Evolutionary conservation across 2,797 vertebrate genomes (phyloP), one percentile per base, ranked within the genome.

Genomic region (Rhabdomys pumilio): DNA sequence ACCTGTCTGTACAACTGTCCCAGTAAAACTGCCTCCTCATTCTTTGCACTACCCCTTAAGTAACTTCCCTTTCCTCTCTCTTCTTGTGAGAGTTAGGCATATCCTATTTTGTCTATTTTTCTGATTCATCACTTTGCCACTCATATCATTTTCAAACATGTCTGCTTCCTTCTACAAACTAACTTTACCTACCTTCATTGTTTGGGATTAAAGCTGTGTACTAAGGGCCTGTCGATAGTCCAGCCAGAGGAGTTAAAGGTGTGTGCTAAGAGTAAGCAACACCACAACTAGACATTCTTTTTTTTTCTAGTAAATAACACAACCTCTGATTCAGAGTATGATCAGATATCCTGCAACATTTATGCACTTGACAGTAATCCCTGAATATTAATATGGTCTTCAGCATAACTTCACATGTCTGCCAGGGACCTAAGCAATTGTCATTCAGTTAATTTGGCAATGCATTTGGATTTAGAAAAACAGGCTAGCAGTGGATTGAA

Each of bases 401-500:
- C 59, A 84, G 88, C 29, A 75, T 34, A 57, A 65, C 47, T 83
- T 83, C 29, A 63, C 55, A 85, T 90, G 93, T 95, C 57, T 91
- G 44, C 63, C 59, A 65, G 59, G 79, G 19, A 17, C 80, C 55
- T 84, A 44, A 50, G 73, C 3, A 8, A 90, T 67, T 92, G 67
- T 83, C n/a, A 15, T 89, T 92, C 88, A 50, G 29, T n/a, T 93
- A 41, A 75, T 47, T 72, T 73, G 44, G 41, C 26, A 81, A 47
- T 34, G 90, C 24, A 93, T 53, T 93, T 95, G 73, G 87, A 90
- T 86, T 92, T 95, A 7, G 20, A 89, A 86, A 97, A 92, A 55
- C 86, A 86, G 82, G 55, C 63, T 95, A 57, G 80, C 26, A 47
- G 4, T 53, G 29, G 44, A 31, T 47, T 93, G 63, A 94, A 61